Percentiles rank a stretch among this genome's conserved stretches.
Conservation (phyloP, 2,113 vertebrate genomes). For the Bostrychus sinensis region DNA sequence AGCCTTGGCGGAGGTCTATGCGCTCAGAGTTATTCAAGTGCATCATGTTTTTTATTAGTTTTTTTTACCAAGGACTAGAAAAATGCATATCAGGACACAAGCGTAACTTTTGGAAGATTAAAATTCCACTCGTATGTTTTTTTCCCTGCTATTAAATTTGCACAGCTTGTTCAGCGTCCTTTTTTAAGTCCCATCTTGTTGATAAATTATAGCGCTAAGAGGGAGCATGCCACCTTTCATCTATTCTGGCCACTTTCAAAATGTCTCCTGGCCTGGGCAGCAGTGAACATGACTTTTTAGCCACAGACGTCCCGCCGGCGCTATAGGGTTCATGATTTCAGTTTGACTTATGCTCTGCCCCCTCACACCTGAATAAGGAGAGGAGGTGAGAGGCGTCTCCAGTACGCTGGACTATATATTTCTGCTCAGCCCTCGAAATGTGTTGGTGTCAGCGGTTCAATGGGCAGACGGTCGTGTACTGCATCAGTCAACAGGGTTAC, state of each 20-base stretch:
- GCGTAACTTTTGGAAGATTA: neutral
- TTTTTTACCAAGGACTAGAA: too few relatives aligned
- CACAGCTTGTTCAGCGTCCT: neutral
- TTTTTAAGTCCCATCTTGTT: neutral
- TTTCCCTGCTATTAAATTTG: neutral
- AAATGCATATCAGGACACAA: too few relatives aligned
- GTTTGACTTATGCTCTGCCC: conserved; percentile 31
- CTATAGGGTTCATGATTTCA: conserved; percentile 13
- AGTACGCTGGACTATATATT: conserved; percentile 7
- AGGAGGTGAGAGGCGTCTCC: conserved; percentile 7
- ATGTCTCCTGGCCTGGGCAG: conserved; percentile 13
- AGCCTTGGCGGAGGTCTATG: too few relatives aligned
- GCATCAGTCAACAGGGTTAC: neutral
- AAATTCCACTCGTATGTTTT: neutral
- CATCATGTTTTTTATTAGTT: too few relatives aligned
- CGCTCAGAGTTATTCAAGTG: too few relatives aligned
- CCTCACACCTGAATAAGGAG: conserved; percentile 35
- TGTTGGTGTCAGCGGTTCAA: conserved; percentile 6
- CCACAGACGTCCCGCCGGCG: neutral
- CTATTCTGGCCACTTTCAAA: conserved; percentile 16
- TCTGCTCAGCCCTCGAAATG: neutral
- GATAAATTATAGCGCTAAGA: neutral
- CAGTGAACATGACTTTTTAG: conserved; percentile 38
- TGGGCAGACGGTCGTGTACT: neutral
- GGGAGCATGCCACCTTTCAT: conserved; percentile 20